Evolutionary conservation across 2,888 invertebrate species (phyloP).

Genomic region (Orchesella flavescens): DNA sequence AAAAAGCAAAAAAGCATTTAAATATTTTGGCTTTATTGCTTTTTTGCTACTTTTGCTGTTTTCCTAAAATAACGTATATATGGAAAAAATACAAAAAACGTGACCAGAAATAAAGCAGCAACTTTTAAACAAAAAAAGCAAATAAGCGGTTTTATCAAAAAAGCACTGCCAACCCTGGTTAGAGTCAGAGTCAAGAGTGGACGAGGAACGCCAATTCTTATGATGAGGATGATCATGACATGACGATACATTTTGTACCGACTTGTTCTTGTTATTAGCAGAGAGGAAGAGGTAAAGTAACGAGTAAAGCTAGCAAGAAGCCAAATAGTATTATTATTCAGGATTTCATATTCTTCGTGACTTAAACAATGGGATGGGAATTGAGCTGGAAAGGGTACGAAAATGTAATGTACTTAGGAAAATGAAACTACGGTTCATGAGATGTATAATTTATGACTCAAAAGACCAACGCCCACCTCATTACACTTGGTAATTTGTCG

Average conservation of each 20-base stretch:
- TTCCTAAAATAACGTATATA: no score
- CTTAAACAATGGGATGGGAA: conserved; percentile 47
- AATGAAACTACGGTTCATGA: conserved; percentile 47
- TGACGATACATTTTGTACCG: not conserved
- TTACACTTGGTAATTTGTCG: conserved; percentile 48
- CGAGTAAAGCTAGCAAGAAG: not conserved
- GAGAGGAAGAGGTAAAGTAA: conserved; percentile 6
- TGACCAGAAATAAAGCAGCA: no score
- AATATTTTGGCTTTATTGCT: no score
- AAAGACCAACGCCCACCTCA: conserved; percentile 50
- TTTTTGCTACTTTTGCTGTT: no score
- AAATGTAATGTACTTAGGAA: conserved; percentile 35
- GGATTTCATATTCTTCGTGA: conserved; percentile 47
- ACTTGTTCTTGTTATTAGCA: not conserved
- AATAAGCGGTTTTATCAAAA: no score
- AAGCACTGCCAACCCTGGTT: no score
- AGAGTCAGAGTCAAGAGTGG: not conserved
- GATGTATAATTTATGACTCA: conserved; percentile 41
- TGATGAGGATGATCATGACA: not conserved
- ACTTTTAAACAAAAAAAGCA: no score
- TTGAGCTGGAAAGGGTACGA: conserved; percentile 48
- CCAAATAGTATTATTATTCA: conserved; percentile 25
- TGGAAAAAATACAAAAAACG: no score
- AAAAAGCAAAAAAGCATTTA: no score
- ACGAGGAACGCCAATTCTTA: not conserved